These are phyloP conservation scores for Eulimnadia texana DNA, from an alignment of 1,140 invertebrate species.

Conservation along the genomic window DNA sequence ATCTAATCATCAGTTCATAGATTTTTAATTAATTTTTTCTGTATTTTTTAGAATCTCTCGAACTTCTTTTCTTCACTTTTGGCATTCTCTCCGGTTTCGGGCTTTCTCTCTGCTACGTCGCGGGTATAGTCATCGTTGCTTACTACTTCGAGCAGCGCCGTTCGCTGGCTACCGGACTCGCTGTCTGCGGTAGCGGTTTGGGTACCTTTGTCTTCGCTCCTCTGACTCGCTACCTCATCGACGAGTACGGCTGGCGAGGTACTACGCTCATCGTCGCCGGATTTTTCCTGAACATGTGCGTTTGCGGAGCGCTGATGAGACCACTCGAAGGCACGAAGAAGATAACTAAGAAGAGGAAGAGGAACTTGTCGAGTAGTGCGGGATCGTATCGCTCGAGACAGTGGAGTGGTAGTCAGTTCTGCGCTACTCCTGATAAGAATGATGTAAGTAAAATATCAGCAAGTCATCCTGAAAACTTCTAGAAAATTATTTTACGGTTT, in stretches of 20 bases:
- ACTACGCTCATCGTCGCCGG: slow-evolving; percentile 67
- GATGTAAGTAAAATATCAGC: too few species aligned
- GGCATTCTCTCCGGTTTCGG: slow-evolving; percentile 74
- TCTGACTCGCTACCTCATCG: slow-evolving; percentile 55
- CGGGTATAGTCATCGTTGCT: slow-evolving; percentile 82
- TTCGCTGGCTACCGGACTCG: slow-evolving; percentile 81
- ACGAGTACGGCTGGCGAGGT: slow-evolving; percentile 74
- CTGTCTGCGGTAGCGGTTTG: slow-evolving; percentile 77
- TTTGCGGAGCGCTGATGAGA: slow-evolving; percentile 70
- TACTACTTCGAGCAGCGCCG: slow-evolving; percentile 89
- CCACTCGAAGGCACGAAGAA: slow-evolving; percentile 39
- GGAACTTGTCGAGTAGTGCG: not conserved
- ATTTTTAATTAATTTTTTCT: not conserved
- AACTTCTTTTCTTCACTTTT: slow-evolving; percentile 66
- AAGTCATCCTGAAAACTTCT: too few species aligned
- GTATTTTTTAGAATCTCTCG: too few species aligned
- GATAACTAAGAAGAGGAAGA: not conserved
- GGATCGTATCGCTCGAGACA: not conserved
- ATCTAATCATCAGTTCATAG: not conserved
- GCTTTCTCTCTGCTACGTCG: slow-evolving; percentile 62
- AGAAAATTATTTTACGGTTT: too few species aligned
- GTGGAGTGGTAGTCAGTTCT: not conserved
- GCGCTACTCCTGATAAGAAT: not conserved
- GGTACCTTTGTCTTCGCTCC: slow-evolving; percentile 85
- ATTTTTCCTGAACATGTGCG: slow-evolving; percentile 68